These are phyloP conservation scores for Coracias cyanogaster DNA, from an alignment of 2,797 vertebrate genomes.

Conservation along the genomic window DNA sequence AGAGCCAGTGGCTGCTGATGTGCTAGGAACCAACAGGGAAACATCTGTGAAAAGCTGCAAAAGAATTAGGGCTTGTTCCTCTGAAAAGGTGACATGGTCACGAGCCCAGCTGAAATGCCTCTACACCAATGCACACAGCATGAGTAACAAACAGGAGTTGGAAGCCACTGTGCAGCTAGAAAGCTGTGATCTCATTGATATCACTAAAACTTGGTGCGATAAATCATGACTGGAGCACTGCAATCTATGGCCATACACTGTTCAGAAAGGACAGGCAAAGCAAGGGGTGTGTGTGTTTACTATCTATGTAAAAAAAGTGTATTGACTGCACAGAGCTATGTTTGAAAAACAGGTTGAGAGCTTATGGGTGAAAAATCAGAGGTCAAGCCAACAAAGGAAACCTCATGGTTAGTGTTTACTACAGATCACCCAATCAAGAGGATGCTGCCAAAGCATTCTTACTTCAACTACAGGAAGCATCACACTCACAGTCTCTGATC, in stretches of 20 bases:
- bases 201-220: background rate
- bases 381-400: background rate
- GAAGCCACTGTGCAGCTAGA: background rate
- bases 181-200: background rate
- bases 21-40: background rate
- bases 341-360: background rate
- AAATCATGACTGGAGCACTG: background rate
- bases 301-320: background rate
- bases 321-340: background rate
- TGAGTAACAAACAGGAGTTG: background rate
- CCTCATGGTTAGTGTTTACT: background rate
- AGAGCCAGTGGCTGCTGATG: background rate
- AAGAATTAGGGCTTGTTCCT: background rate
- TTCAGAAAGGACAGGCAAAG: background rate
- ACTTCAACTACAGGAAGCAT: background rate
- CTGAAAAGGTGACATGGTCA: background rate
- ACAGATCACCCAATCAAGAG: background rate
- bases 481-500: background rate
- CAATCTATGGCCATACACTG: background rate
- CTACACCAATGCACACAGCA: background rate
- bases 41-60: background rate
- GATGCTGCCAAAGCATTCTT: background rate
- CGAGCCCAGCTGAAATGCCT: background rate
- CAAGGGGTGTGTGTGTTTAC: too few species aligned
- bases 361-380: background rate